phyloP scores from a whole-genome alignment of 64 coral and sea anemone species.

The Montipora sp. region DNA sequence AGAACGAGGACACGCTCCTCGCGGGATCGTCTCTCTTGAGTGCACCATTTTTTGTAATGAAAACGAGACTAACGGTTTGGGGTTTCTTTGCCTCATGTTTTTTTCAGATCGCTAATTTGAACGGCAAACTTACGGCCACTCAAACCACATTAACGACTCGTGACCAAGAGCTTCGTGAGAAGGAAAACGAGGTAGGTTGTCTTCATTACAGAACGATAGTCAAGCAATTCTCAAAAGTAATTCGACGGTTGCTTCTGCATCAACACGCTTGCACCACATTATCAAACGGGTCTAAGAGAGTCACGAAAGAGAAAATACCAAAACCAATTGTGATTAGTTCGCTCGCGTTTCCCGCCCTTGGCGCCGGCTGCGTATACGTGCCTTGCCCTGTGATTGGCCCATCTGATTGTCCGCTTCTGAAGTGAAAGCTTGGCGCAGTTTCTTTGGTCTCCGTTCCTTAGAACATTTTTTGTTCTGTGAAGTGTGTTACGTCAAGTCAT shows the following conservation, averaged over 20 bases:
- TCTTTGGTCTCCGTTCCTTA: too few species aligned
- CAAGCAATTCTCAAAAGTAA: neutral
- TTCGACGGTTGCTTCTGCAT: too few species aligned
- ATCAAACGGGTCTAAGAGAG: too few species aligned
- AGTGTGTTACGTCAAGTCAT: neutral
- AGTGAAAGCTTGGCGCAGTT: too few species aligned
- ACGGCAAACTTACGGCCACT: slow-evolving; percentile 74
- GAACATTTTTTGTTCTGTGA: neutral
- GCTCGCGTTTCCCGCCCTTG: neutral
- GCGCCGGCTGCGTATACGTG: too few species aligned
- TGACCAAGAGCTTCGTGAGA: slow-evolving; percentile 81
- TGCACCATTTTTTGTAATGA: neutral
- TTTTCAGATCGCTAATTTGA: slow-evolving; percentile 75
- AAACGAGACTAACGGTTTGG: neutral
- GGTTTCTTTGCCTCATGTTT: neutral
- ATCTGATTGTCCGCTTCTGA: too few species aligned
- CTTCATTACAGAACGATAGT: too few species aligned
- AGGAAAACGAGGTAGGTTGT: slow-evolving; percentile 73
- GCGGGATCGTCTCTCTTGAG: neutral
- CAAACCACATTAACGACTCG: slow-evolving; percentile 60
- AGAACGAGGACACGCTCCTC: neutral
- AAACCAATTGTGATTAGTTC: too few species aligned
- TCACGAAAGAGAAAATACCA: too few species aligned
- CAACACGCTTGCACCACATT: too few species aligned
- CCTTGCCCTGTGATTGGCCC: too few species aligned